Conservation (phyloP, 2,113 vertebrate species). For the Takifugu flavidus region DNA sequence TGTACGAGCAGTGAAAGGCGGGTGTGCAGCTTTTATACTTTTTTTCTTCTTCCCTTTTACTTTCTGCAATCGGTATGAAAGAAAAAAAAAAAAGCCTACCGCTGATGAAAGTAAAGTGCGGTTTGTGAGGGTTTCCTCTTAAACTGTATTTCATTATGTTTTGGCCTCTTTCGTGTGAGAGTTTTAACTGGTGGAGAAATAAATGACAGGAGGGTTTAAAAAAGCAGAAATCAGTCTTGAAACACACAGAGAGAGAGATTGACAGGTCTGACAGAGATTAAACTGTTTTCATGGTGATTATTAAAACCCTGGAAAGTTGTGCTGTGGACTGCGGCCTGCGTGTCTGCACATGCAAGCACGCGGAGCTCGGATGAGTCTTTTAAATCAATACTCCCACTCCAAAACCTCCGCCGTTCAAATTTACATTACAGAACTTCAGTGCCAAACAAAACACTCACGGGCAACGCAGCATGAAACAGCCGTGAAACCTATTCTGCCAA, state of each 20-base stretch:
- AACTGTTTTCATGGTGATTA: constrained; percentile 58
- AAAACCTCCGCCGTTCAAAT: constrained; percentile 67
- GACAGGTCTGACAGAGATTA: constrained; percentile 54
- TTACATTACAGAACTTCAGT: constrained; percentile 56
- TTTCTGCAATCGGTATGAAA: not conserved
- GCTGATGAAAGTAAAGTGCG: constrained; percentile 12
- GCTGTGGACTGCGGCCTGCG: constrained; percentile 33
- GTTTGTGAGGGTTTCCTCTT: constrained; percentile 33
- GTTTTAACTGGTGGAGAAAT: constrained; percentile 49
- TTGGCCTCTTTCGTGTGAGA: constrained; percentile 46
- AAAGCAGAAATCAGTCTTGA: constrained; percentile 48
- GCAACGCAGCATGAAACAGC: constrained; percentile 73
- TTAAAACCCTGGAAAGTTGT: constrained; percentile 48
- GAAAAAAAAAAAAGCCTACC: constrained; percentile 11
- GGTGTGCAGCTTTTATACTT: constrained; percentile 28
- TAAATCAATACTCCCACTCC: constrained; percentile 60
- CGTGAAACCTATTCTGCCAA: constrained; percentile 66
- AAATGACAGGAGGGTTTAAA: constrained; percentile 51
- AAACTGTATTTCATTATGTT: constrained; percentile 46
- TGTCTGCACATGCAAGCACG: constrained; percentile 35
- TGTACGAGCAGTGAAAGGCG: constrained; percentile 33
- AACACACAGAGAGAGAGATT: constrained; percentile 54
- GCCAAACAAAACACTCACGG: constrained; percentile 74
- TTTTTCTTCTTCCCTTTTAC: not conserved
- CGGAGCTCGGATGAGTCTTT: constrained; percentile 63